Conservation (phyloP, 2,797 vertebrate genomes). For the Gymnoscopelus microlampas region DNA sequence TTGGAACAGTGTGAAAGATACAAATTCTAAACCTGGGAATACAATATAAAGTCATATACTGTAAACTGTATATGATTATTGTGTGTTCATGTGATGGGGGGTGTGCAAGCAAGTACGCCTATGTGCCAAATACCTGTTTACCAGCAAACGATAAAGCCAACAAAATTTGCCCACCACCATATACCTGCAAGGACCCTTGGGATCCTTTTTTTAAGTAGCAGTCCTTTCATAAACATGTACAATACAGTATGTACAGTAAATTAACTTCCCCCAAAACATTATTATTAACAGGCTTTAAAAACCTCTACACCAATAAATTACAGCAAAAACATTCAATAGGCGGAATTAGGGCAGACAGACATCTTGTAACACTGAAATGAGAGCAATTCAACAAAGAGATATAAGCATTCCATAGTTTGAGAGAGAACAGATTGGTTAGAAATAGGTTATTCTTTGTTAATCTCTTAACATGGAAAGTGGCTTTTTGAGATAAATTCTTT, state of each 20-base stretch:
- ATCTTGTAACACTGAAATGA: slow-evolving; percentile 50
- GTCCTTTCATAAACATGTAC: slow-evolving; percentile 11
- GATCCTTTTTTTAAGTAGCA: slow-evolving; percentile 54
- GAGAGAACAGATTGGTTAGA: slow-evolving; percentile 19
- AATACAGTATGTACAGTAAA: background rate
- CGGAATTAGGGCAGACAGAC: slow-evolving; percentile 20
- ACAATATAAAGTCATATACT: slow-evolving; percentile 45
- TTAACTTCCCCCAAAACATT: background rate
- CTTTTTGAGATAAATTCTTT: slow-evolving; percentile 62
- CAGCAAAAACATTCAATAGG: slow-evolving; percentile 6
- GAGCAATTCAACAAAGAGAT: slow-evolving; percentile 40
- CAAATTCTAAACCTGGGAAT: slow-evolving; percentile 12
- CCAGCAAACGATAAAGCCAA: slow-evolving; percentile 12
- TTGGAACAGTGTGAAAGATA: slow-evolving; percentile 36
- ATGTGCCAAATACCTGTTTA: slow-evolving; percentile 29
- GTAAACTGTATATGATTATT: slow-evolving; percentile 16
- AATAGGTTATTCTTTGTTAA: slow-evolving; percentile 20
- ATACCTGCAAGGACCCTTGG: slow-evolving; percentile 40
- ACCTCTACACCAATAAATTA: slow-evolving; percentile 3
- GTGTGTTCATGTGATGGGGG: slow-evolving; percentile 20
- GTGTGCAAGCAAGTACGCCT: slow-evolving; percentile 1
- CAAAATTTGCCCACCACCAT: slow-evolving; percentile 17
- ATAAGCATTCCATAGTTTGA: slow-evolving; percentile 30
- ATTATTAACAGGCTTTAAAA: slow-evolving; percentile 19
- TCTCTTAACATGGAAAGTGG: slow-evolving; percentile 62